phyloP scores from a whole-genome alignment of 2,888 invertebrate genomes.

The Aporophyla nigra region DNA sequence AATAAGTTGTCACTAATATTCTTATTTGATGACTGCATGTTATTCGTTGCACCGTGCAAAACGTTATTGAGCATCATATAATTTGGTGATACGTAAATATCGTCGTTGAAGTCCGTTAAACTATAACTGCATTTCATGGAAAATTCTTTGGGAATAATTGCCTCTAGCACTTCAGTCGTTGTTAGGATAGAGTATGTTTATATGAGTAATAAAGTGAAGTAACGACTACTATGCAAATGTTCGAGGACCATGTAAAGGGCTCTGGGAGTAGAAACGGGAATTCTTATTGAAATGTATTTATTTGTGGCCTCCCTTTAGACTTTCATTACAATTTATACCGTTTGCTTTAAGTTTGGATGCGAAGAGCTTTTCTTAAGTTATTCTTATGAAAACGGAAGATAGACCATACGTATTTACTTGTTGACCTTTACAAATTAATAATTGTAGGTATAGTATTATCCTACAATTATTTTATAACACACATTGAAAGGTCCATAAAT shows the following conservation, averaged over 20 bases:
- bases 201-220: slow-evolving; percentile 27
- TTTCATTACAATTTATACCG: slow-evolving; percentile 1
- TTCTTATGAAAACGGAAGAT: not conserved
- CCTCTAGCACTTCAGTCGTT: slow-evolving; percentile 21
- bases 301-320: slow-evolving; percentile 1
- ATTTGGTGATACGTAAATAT: slow-evolving; percentile 55
- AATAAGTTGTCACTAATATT: slow-evolving; percentile 38
- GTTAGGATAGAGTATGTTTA: slow-evolving; percentile 35
- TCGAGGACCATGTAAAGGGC: slow-evolving; percentile 37
- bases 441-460: too few relatives aligned
- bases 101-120: slow-evolving; percentile 38
- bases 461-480: not conserved
- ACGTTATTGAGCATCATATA: slow-evolving; percentile 42
- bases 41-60: slow-evolving; percentile 33
- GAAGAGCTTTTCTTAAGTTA: not conserved
- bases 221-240: slow-evolving; percentile 40
- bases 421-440: not conserved
- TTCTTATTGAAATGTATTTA: slow-evolving; percentile 46
- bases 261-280: slow-evolving; percentile 20
- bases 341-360: slow-evolving; percentile 3
- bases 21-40: slow-evolving; percentile 35
- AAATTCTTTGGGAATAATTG: slow-evolving; percentile 50
- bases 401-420: not conserved
- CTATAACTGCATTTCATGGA: slow-evolving; percentile 48
- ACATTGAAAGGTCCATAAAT: not conserved